phyloP scores from a whole-genome alignment of 1,140 invertebrate genomes.

The Drosophila kanapiae region DNA sequence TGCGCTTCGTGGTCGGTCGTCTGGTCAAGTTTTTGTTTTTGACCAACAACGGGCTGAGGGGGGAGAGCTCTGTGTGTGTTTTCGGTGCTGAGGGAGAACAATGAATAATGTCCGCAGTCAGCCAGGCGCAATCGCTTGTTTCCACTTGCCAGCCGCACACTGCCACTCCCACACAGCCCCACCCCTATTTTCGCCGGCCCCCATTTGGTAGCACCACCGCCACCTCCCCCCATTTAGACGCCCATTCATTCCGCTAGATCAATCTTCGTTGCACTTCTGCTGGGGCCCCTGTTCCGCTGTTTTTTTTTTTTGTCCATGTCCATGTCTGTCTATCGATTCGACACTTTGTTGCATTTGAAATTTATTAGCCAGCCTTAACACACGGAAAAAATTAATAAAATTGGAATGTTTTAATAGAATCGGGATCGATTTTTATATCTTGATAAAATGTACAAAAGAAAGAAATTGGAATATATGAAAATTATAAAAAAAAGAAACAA shows the following conservation, averaged over 20 bases:
- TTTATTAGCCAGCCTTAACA: conserved; percentile 69
- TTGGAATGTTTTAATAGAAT: not conserved
- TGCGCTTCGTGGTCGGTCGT: conserved; percentile 78
- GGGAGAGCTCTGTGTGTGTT: not conserved
- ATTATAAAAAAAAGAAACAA: too few relatives aligned
- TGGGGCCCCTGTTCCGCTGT: conserved; percentile 11
- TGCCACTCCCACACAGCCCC: not conserved
- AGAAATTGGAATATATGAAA: not conserved
- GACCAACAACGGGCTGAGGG: conserved; percentile 19
- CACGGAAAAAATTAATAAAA: conserved; percentile 8
- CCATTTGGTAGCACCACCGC: not conserved
- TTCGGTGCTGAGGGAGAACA: conserved; percentile 45
- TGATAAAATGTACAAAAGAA: too few relatives aligned
- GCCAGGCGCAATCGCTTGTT: conserved; percentile 70
- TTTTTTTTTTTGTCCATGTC: conserved; percentile 31
- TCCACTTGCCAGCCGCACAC: conserved; percentile 52
- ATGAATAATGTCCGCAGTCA: conserved; percentile 77
- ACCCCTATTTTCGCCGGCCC: not conserved
- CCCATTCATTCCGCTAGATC: conserved; percentile 83
- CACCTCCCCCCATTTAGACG: conserved; percentile 36
- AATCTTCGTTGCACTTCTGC: conserved; percentile 79
- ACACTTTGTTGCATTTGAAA: conserved; percentile 83
- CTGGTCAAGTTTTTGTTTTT: conserved; percentile 75
- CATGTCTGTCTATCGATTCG: conserved; percentile 76
- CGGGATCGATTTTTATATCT: not conserved